Evolutionary conservation across 2,113 vertebrate genomes (phyloP), one percentile per base, ranked within the genome.

Genomic region (Promerops cafer): DNA sequence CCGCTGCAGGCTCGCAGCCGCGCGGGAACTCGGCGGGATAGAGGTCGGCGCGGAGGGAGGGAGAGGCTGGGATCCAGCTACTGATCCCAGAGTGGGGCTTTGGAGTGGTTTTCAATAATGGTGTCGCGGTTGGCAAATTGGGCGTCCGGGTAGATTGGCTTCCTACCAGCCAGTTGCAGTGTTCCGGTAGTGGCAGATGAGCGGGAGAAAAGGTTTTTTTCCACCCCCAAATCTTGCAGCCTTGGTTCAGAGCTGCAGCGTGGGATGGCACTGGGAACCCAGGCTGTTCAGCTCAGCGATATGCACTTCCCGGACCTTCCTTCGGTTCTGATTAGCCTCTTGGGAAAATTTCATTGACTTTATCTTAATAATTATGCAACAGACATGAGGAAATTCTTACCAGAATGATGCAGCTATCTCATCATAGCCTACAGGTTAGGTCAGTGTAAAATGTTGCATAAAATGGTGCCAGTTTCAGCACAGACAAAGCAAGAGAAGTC

Each of bases 161-260:
- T 8, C 22, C n/a, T 50, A 3, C 6, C 30, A 19, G 63, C 9
- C 23, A 5, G 0, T 30, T 53, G 21, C n/a, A 17, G 35, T 16
- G 42, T 60, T 83, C 42, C 23, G 5, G 22, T 7, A 27, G 60
- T 1, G 33, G 49, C 22, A 14, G 31, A 11, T 22, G 9, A 60
- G 20, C 5, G 24, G 33, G 56, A 24, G 39, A 63, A 70, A 23
- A 27, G 4, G n/a, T n/a, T 3, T 15, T 2, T 7, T 37, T 60
- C 6, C 24, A 26, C 0, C 8, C 2, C 0, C 3, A 0, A 16
- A 1, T 21, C 12, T 27, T 31, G 16, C 6, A 33, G 57, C 24
- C 1, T 24, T 37, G 22, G 3, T 52, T 64, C 31, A 19, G 45
- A 53, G 33, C 19, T 18, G 44, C 20, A 7, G 4, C 6, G 72